Percentiles rank a stretch among this genome's conserved stretches.
These are phyloP conservation scores for Ibidorhyncha struthersii DNA, from an alignment of 2,113 vertebrate genomes.

Conservation along the genomic window DNA sequence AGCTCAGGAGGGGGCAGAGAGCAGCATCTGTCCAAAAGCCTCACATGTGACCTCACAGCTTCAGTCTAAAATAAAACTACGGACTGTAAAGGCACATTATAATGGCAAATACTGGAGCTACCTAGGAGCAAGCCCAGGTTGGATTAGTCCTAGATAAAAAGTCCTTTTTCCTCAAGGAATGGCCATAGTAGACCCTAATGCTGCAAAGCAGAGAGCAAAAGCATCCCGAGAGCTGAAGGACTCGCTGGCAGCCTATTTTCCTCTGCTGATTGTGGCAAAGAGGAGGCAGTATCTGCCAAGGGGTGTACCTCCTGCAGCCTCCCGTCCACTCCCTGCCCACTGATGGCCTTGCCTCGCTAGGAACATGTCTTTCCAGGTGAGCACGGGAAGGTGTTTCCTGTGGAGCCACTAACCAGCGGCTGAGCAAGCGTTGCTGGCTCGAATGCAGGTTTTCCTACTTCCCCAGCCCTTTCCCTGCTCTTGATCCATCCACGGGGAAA, in stretches of 20 bases:
- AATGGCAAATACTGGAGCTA: fast-evolving
- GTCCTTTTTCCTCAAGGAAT: not conserved
- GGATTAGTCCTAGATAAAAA: not conserved
- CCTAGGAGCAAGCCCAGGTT: not conserved
- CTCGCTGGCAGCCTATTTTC: not conserved
- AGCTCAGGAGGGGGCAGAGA: not conserved
- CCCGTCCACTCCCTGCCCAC: not conserved
- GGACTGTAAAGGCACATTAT: fast-evolving
- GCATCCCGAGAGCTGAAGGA: not conserved
- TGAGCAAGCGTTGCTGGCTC: not conserved
- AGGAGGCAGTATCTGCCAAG: not conserved
- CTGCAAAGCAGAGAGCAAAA: not conserved
- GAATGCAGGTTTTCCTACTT: not conserved
- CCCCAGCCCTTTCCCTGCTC: slow-evolving; percentile 3
- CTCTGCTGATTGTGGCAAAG: not conserved
- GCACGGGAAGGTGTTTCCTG: slow-evolving; percentile 27
- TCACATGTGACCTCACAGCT: not conserved
- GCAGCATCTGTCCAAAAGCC: not conserved
- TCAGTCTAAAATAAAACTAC: not conserved
- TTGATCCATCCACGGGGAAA: not conserved
- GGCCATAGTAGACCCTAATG: not conserved
- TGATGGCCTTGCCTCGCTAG: not conserved
- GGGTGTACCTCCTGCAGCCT: not conserved
- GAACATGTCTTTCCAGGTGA: slow-evolving; percentile 51
- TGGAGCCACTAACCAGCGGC: slow-evolving; percentile 44